A percentile compares a stretch with the other conserved stretches of the same genome.
These are phyloP conservation scores for Odontomyia ornata DNA, from an alignment of 2,888 invertebrate species.

Conservation along the genomic window DNA sequence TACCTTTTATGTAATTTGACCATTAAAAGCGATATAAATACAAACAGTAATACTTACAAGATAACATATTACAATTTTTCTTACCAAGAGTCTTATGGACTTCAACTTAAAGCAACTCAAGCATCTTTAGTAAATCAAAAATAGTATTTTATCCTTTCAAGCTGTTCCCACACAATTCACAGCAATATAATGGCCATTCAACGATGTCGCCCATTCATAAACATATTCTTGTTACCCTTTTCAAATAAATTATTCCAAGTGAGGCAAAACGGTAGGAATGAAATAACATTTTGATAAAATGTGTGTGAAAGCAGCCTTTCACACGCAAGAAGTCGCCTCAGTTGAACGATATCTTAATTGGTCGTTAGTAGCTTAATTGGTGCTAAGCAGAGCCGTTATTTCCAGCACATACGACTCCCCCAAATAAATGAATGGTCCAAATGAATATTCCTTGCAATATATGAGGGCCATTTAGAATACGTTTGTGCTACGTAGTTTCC, in stretches of 20 bases:
- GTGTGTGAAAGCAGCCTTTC: conserved; percentile 6
- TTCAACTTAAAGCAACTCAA: too few relatives aligned
- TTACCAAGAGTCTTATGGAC: too few relatives aligned
- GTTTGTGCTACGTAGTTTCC: not conserved
- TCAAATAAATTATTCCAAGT: conserved; percentile 12
- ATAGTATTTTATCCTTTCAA: too few relatives aligned
- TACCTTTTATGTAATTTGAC: too few relatives aligned
- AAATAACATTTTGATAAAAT: conserved; percentile 1
- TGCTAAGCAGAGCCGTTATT: conserved; percentile 6
- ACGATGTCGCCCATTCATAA: too few relatives aligned
- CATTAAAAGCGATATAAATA: too few relatives aligned
- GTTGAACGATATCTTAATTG: conserved; percentile 14
- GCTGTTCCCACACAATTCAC: too few relatives aligned
- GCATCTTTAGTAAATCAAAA: too few relatives aligned
- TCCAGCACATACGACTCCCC: not conserved
- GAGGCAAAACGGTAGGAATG: not conserved
- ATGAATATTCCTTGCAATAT: conserved; percentile 19
- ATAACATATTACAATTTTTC: too few relatives aligned
- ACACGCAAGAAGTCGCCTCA: conserved; percentile 7
- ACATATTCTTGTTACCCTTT: not conserved
- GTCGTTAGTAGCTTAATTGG: conserved; percentile 16
- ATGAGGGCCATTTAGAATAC: not conserved
- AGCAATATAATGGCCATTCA: too few relatives aligned
- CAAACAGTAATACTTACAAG: too few relatives aligned
- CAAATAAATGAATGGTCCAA: not conserved